phyloP scores from a whole-genome alignment of 1,140 invertebrate species.

The Oscheius sp. region DNA sequence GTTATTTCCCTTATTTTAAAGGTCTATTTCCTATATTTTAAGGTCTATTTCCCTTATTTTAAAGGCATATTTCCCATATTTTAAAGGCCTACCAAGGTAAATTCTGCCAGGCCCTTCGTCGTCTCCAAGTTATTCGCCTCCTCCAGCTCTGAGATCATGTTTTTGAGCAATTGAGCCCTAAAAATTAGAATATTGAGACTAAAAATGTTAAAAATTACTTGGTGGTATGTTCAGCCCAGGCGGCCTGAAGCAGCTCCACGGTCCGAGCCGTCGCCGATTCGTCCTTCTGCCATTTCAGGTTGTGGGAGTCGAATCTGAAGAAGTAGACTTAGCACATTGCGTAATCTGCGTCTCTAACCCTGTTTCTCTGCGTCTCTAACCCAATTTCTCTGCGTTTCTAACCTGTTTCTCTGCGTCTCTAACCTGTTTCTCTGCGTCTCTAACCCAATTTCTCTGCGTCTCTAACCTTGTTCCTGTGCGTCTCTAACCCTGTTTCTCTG shows the following conservation, averaged over 20 bases:
- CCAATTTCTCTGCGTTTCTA: too few species aligned
- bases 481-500: too few species aligned
- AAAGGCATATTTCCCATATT: not conserved
- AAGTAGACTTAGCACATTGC: not conserved
- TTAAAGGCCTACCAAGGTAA: not conserved
- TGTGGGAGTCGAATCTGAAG: not conserved
- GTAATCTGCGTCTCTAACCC: too few species aligned
- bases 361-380: too few species aligned
- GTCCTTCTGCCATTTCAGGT: not conserved
- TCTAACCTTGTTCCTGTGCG: too few species aligned
- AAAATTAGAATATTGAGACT: not conserved
- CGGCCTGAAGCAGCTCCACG: not conserved
- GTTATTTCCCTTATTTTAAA: too few species aligned
- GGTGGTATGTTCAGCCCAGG: constrained; percentile 2
- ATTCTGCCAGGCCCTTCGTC: not conserved
- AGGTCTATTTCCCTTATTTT: too few species aligned
- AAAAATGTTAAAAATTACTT: not conserved
- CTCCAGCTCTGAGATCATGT: not conserved
- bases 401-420: too few species aligned
- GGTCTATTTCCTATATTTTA: too few species aligned
- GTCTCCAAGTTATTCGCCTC: not conserved
- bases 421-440: too few species aligned
- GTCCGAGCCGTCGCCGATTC: not conserved
- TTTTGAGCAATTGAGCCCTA: not conserved
- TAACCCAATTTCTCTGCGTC: too few species aligned